Evolutionary conservation across 2,113 vertebrate species (phyloP), one percentile per base, ranked within the genome.

Genomic region (Pluvialis apricaria): DNA sequence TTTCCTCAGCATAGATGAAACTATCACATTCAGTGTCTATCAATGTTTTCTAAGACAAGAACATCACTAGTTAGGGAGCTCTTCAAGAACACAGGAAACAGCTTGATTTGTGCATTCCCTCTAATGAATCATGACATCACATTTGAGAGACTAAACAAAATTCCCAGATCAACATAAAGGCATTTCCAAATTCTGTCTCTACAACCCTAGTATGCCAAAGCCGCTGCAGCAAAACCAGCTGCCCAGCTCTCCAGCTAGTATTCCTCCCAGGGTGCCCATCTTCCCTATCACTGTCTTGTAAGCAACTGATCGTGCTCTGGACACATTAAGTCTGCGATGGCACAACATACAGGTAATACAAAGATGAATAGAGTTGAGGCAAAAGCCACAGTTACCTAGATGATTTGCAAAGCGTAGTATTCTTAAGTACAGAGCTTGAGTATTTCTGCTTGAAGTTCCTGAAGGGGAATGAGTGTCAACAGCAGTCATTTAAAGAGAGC

Each of bases 321-420:
- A 29, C 21, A 18, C 3, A 0, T 20, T 28, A 51, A 36, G 6
- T 57, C 51, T 71, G 29, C 2, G 4, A 85, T 22, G 16, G 49
- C 19, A 75, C 38, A 70, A 45, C 1, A 1, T 11, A 80, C 4
- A 81, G 49, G 32, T 88, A 88, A 52, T 42, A 60, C 0, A 0
- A 71, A 45, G 10, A 80, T 9, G 6, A 89, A 64, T 25, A 5
- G 85, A 70, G 9, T 17, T 36, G 38, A 73, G 47, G 57, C 28
- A 65, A 55, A 88, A 73, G 10, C 31, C 40, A 71, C 19, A 57
- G 47, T 52, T 49, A 75, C 24, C 13, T 26, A 45, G 20, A 29
- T 36, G 12, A 68, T 75, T 29, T 82, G 69, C 45, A 57, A 78
- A 78, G 36, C 26, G 29, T 22, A 54, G 10, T 28, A 70, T 16